Percentiles rank a stretch among this genome's conserved stretches.
phyloP scores from a whole-genome alignment of 2,797 vertebrate genomes.

The Sparidentex hasta region DNA sequence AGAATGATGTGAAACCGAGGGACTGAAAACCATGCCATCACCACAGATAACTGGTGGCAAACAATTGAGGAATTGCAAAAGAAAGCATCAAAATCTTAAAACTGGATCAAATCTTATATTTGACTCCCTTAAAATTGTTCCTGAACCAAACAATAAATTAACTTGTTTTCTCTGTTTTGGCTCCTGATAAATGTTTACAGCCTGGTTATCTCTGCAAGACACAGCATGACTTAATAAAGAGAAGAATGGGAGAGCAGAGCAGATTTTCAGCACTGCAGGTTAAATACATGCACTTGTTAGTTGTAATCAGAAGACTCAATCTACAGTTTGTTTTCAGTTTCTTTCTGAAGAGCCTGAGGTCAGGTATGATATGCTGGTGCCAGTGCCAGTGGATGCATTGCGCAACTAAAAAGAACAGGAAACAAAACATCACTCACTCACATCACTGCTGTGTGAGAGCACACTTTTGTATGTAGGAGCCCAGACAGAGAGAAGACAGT shows the following conservation, averaged over 20 bases:
- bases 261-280: slow-evolving; percentile 16
- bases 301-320: neutral
- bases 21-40: neutral
- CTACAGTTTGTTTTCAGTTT: slow-evolving; percentile 13
- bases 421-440: slow-evolving; percentile 34
- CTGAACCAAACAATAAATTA: neutral
- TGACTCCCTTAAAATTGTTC: neutral
- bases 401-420: slow-evolving; percentile 37
- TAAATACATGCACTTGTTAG: neutral
- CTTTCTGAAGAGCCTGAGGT: slow-evolving; percentile 33
- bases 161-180: neutral
- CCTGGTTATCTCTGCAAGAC: slow-evolving; percentile 43
- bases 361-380: slow-evolving; percentile 7
- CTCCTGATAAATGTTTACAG: slow-evolving; percentile 1
- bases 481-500: slow-evolving; percentile 36
- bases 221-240: slow-evolving; percentile 24
- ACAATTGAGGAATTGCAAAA: neutral
- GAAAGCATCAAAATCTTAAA: slow-evolving; percentile 4
- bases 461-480: neutral
- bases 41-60: neutral
- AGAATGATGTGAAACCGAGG: slow-evolving; percentile 23
- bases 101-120: neutral
- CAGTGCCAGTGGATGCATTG: slow-evolving; percentile 40
- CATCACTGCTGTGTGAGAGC: neutral
- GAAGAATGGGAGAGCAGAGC: neutral